Base-by-base conservation (phyloP, 2,888 invertebrate genomes). In the Polietes domitor region DNA sequence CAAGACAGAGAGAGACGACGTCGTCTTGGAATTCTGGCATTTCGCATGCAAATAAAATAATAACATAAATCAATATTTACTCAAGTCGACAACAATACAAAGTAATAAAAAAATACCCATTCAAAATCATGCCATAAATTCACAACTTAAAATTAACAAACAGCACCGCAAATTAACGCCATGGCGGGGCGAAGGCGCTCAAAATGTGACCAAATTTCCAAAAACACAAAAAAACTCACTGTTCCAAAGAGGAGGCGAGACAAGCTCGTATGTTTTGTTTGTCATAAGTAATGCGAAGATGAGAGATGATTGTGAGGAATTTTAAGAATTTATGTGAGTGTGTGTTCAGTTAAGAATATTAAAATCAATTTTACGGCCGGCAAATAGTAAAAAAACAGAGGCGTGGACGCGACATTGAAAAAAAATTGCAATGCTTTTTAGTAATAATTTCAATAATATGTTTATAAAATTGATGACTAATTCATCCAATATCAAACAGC, bases 91-190 rank as follows among this genome's bases (percentile, higher is more conserved):
- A 47, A 47, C 37, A 47, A 47, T 47, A 9, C 37, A n/a, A 47
- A 47, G 12, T 37, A 47, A 47, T n/a, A 47, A 47, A 47, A 47
- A 47, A 47, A 47, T 47, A 32, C 47, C 47, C n/a, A 15, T n/a
- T 47, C n/a, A 58, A 58, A 58, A 65, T 32, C 63, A 19, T 9
- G n/a, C 65, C 65, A 65, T 41, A 65, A 65, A 65, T 65, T 65
- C 41, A 41, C 65, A 65, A 65, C 65, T 65, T 65, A 17, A 41
- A 65, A 41, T 65, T 41, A 41, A 47, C 12, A 26, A 58, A 58
- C 24, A 10, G 58, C 24, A 26, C 26, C 26, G 58, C 58, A 58
- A 26, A 26, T 58, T 58, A 58, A 58, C 58, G 58, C 58, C 58
- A 58, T 47, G 15, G n/a, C 47, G n/a, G 32, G 32, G 47, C 47